Percentiles rank a stretch among this genome's conserved stretches.
phyloP scores from a whole-genome alignment of 2,113 vertebrate species.

The Apus apus region DNA sequence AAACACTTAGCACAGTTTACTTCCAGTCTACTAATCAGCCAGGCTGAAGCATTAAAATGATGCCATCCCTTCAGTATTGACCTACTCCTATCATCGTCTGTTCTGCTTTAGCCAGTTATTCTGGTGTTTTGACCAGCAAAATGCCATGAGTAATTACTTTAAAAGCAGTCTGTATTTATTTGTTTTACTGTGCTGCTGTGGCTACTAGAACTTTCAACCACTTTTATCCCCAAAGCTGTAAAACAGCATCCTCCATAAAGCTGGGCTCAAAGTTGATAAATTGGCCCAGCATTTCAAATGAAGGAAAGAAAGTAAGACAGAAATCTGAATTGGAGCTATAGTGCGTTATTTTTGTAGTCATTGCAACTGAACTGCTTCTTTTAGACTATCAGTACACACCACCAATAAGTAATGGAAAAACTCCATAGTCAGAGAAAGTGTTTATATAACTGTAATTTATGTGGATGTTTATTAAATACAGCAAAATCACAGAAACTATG shows the following conservation, averaged over 20 bases:
- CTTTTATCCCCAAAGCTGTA: background rate
- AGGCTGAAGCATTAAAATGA: background rate
- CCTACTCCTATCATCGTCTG: background rate
- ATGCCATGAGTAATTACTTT: background rate
- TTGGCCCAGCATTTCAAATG: background rate
- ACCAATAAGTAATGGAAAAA: constrained; percentile 28
- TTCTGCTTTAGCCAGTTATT: background rate
- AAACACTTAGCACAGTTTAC: background rate
- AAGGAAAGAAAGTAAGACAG: background rate
- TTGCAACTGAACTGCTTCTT: background rate
- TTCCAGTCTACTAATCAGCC: background rate
- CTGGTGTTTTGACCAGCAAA: background rate
- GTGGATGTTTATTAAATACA: constrained; percentile 39
- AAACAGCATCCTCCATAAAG: background rate
- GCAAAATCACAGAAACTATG: constrained; percentile 26
- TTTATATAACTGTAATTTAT: constrained; percentile 51
- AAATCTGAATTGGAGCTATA: background rate
- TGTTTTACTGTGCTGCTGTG: background rate
- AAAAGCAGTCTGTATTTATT: background rate
- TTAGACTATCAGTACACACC: background rate
- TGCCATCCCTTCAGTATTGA: background rate
- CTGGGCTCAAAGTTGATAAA: background rate
- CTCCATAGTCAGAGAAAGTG: background rate
- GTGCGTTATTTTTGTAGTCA: background rate
- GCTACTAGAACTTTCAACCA: background rate